Percentiles rank a stretch among this genome's conserved stretches.
These are phyloP conservation scores for Drusus annulatus DNA, from an alignment of 1,140 invertebrate species.

Conservation along the genomic window DNA sequence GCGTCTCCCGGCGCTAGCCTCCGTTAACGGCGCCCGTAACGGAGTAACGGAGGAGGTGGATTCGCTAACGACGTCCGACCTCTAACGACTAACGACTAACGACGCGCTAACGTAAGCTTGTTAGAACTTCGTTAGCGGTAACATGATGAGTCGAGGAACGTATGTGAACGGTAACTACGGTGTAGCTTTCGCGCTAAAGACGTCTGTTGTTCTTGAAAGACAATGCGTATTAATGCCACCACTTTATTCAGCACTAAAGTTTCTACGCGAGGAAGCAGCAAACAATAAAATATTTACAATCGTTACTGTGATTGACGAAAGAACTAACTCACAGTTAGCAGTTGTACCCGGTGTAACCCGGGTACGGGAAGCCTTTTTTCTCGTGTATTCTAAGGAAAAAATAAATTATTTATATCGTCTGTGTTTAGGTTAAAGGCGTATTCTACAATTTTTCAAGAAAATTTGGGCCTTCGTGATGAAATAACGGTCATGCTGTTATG, in stretches of 20 bases:
- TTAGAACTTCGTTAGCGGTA: constrained; percentile 36
- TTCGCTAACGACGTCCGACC: constrained; percentile 33
- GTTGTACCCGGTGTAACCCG: too few species aligned
- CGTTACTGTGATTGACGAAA: not conserved
- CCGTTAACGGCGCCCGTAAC: constrained; percentile 30
- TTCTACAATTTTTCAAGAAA: too few species aligned
- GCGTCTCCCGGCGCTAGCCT: constrained; percentile 4
- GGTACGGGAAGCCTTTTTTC: too few species aligned
- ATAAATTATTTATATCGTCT: too few species aligned
- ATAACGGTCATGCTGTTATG: too few species aligned
- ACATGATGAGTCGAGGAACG: constrained; percentile 23
- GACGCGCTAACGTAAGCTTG: constrained; percentile 39
- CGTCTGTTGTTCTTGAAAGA: constrained; percentile 10
- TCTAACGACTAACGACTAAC: constrained; percentile 40
- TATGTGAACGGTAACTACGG: not conserved
- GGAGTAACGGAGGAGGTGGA: not conserved
- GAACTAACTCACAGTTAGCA: not conserved
- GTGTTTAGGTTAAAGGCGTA: too few species aligned
- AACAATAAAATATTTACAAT: not conserved
- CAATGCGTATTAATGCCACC: constrained; percentile 10
- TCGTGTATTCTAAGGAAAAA: too few species aligned
- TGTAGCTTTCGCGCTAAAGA: not conserved
- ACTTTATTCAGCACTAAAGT: too few species aligned
- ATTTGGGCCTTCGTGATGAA: too few species aligned
- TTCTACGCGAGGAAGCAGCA: too few species aligned